Evolutionary conservation across 2,888 invertebrate genomes (phyloP), one percentile per base, ranked within the genome.

Genomic region (Noctua pronuba): DNA sequence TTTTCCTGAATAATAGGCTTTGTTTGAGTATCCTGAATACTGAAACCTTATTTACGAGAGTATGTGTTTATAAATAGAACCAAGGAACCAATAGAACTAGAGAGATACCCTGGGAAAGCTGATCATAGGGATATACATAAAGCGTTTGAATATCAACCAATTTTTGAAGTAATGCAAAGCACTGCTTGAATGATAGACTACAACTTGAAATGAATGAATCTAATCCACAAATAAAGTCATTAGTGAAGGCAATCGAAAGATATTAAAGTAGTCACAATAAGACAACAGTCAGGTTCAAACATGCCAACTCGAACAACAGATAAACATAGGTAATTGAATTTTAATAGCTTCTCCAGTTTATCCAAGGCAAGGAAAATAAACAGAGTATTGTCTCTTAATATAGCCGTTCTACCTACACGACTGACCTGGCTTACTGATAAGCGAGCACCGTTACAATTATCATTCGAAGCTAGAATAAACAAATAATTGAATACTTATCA

Each of bases 401-500:
- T 44, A 69, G 66, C 68, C 4, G 35, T 66, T 24, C 5, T 72
- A 83, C 65, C 58, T 75, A 75, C 62, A 68, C 38, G 65, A 35
- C 21, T 80, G 79, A 69, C 49, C 77, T 72, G 65, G 28, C 64
- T 41, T 60, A 21, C 38, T 18, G 83, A 81, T 84, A 81, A 77
- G 46, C 49, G 52, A 35, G 46, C 28, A 69, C 71, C 65, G 67
- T 78, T 68, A 67, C 44, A 38, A 65, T 73, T 84, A 75, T 85
- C 70, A 68, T 35, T 41, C 31, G 68, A 60, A 35, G 64, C 73
- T 81, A 82, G 38, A 62, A 81, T 73, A 73, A 82, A 82, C 74
- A 83, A 72, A 69, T 88, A 88, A 86, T 88, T 84, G 83, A 87
- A 86, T 83, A 81, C 49, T 86, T 87, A 88, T 88, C 80, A 62